Evolutionary conservation across 2,888 invertebrate species (phyloP).

Genomic region (Yponomeuta malinellus): DNA sequence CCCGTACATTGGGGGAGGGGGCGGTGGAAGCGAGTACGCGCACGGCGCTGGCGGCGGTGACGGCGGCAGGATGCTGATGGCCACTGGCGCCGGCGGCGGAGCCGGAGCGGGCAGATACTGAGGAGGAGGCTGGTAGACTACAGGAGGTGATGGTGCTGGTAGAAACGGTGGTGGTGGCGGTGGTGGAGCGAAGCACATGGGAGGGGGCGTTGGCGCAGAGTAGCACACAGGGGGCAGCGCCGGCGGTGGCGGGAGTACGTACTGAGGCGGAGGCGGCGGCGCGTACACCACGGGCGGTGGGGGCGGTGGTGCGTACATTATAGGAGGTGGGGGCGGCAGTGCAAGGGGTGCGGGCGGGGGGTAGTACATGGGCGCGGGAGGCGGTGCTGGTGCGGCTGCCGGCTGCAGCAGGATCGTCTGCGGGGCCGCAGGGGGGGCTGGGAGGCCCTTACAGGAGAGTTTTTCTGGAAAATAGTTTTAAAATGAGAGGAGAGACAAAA

Average conservation of each 20-base stretch:
- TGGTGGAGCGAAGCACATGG: conserved; percentile 25
- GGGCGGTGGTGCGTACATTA: conserved; percentile 16
- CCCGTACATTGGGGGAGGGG: conserved; percentile 16
- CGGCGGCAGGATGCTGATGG: neutral
- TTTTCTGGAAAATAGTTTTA: conserved; percentile 25
- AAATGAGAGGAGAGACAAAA: conserved; percentile 22
- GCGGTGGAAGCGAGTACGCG: conserved; percentile 31
- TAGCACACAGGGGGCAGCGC: conserved; percentile 22
- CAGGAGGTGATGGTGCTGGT: conserved; percentile 19
- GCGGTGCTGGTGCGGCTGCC: conserved; percentile 37
- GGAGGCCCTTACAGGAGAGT: conserved; percentile 28
- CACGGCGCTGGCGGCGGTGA: conserved; percentile 22
- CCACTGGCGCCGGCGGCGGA: conserved; percentile 20
- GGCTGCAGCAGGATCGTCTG: conserved; percentile 55
- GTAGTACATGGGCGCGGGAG: conserved; percentile 27
- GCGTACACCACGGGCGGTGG: conserved; percentile 18
- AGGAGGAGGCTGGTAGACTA: conserved; percentile 27
- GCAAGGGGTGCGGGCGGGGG: conserved; percentile 16
- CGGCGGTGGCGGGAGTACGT: conserved; percentile 24
- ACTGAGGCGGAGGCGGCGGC: conserved; percentile 22
- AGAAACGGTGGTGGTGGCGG: conserved; percentile 25
- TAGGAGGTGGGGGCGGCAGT: conserved; percentile 12
- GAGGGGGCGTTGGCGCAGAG: conserved; percentile 18
- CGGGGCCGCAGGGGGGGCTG: conserved; percentile 43
- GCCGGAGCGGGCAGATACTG: conserved; percentile 29